Conservation (phyloP, 2,113 vertebrate species). For the Ciconia maguari region DNA sequence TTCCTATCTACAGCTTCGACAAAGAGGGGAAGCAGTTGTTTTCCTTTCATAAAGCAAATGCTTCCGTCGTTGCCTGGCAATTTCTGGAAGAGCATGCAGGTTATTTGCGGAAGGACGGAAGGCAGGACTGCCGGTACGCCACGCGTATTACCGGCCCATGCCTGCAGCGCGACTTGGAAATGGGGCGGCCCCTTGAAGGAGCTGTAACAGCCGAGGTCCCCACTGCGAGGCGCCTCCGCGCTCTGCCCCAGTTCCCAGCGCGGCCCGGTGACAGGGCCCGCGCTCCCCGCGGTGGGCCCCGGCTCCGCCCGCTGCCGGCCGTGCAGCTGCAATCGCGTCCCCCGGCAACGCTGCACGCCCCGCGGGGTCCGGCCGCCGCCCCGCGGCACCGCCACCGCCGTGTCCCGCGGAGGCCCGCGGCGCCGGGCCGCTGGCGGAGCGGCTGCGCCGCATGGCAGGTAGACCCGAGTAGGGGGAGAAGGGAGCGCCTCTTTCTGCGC, state of each 20-base stretch:
- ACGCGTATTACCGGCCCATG: rapidly evolving
- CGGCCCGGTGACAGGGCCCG: neutral
- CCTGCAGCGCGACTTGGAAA: rapidly evolving
- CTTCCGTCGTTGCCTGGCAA: rapidly evolving
- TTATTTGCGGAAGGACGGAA: rapidly evolving
- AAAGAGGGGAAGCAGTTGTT: neutral
- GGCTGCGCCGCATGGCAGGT: neutral
- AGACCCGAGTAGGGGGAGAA: neutral
- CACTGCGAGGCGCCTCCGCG: too few relatives aligned
- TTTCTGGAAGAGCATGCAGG: rapidly evolving
- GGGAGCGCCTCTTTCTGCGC: too few relatives aligned
- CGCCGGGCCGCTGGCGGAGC: too few relatives aligned
- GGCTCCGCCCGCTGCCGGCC: neutral
- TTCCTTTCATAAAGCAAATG: rapidly evolving
- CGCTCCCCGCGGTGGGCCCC: too few relatives aligned
- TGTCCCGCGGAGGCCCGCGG: neutral
- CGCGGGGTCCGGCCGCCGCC: neutral
- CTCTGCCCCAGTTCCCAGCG: too few relatives aligned
- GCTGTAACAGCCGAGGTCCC: rapidly evolving
- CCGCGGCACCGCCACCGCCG: too few relatives aligned
- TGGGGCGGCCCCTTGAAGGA: rapidly evolving
- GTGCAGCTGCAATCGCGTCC: neutral
- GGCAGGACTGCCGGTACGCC: neutral
- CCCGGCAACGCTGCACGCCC: neutral
- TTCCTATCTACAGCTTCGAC: neutral